Base-by-base conservation (phyloP, 1,140 invertebrate species). In the Heliconius hermathena region DNA sequence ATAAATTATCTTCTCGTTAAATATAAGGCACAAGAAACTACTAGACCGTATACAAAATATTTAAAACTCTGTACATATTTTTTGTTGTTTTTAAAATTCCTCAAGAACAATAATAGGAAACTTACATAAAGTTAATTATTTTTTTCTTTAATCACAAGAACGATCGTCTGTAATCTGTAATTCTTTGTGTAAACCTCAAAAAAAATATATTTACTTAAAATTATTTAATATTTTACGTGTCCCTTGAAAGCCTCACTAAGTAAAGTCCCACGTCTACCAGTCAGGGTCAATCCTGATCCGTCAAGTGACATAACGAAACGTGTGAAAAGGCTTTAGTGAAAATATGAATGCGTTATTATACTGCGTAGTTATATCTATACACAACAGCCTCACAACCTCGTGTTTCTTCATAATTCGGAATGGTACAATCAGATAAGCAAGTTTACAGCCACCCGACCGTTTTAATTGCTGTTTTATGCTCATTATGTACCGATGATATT, bases 341-440 rank as follows among this genome's bases (percentile, higher is more conserved):
- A 76, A 76, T 66, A 41, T 41, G 18, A 76, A 22, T 36, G 49
- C 18, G 73, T 66, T 57, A 38, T 74, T 74, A 46, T 72, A 36
- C 29, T 73, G 49, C 77, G 72, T 33, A 66, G 71, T 73, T 78
- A 74, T 66, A 36, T 38, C 3, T 38, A 22, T 54, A 71, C 18
- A 57, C 18, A 49, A 70, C 54, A 72, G 46, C 78, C 80, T 75
- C 81, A 78, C 54, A 84, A 83, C 86, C 86, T 87, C 85, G 81
- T 76, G 79, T 82, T 82, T 81, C 82, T 80, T 78, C 80, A 85
- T 74, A 81, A 83, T 81, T 81, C 71, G 60, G 78, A 82, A 82
- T 83, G 73, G 80, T 81, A 78, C 75, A 79, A 87, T 87, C 86
- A 81, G 86, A 86, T 87, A 86, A 83, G 57, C 71, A 57, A 71